phyloP scores from a whole-genome alignment of 2,888 invertebrate species.

The Acleris emargana region DNA sequence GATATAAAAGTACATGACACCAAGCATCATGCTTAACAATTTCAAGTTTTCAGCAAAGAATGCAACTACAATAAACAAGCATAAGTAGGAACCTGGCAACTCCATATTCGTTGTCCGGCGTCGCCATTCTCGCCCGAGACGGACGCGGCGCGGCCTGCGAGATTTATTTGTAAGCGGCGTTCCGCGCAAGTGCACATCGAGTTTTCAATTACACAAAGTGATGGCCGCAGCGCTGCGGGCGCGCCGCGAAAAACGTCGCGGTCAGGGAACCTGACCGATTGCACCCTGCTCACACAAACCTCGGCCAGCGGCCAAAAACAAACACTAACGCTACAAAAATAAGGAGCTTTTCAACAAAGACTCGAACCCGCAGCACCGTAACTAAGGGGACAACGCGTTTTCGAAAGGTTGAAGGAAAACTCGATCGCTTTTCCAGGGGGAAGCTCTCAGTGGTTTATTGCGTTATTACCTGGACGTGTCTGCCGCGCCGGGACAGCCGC shows the following conservation, averaged over 20 bases:
- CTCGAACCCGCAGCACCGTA: conserved; percentile 51
- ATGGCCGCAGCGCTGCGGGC: conserved; percentile 69
- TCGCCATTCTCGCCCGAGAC: conserved; percentile 32
- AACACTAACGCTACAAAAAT: conserved; percentile 60
- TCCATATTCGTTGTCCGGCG: too few species aligned
- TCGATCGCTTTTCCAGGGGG: conserved; percentile 82
- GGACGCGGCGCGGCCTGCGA: conserved; percentile 48
- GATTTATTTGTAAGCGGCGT: conserved; percentile 75
- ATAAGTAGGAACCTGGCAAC: too few species aligned
- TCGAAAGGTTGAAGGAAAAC: conserved; percentile 80
- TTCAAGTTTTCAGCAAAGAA: too few species aligned
- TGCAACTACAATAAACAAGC: too few species aligned
- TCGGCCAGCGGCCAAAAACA: conserved; percentile 52
- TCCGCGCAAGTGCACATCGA: conserved; percentile 78
- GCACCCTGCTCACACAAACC: conserved; percentile 62
- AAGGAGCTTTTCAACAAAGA: conserved; percentile 63
- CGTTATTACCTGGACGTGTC: conserved; percentile 84
- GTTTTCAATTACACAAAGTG: conserved; percentile 83
- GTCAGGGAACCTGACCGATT: conserved; percentile 73
- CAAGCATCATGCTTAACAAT: too few species aligned
- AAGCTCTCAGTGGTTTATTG: conserved; percentile 83
- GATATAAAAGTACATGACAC: too few species aligned
- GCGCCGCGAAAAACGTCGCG: conserved; percentile 75
- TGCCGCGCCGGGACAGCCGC: conserved; percentile 78
- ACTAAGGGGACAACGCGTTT: conserved; percentile 75